phyloP scores from a whole-genome alignment of 2,888 invertebrate species.

The Archaeoteleia sp. region DNA sequence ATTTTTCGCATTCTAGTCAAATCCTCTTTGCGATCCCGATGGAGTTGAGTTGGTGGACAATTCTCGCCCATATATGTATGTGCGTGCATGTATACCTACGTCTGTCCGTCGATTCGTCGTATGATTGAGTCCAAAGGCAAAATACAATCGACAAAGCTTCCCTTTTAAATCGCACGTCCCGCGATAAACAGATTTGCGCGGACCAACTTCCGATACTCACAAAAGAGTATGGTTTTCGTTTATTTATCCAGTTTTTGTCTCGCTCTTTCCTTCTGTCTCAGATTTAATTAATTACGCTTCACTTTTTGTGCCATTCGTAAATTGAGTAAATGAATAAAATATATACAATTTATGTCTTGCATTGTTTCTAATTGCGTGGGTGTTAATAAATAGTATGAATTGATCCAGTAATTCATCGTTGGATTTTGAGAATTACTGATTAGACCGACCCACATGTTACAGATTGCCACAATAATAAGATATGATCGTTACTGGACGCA shows the following conservation, averaged over 20 bases:
- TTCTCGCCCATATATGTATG: slow-evolving; percentile 23
- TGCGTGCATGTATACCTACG: slow-evolving; percentile 14
- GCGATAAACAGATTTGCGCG: slow-evolving; percentile 52
- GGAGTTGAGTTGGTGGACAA: slow-evolving; percentile 45
- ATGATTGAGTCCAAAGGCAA: slow-evolving; percentile 54
- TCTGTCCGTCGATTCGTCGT: slow-evolving; percentile 50
- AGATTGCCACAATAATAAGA: too few relatives aligned
- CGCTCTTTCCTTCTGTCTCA: slow-evolving; percentile 28
- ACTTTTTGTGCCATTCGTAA: slow-evolving; percentile 3
- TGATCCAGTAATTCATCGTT: too few relatives aligned
- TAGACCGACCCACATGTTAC: too few relatives aligned
- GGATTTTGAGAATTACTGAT: too few relatives aligned
- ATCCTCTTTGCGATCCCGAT: slow-evolving; percentile 56
- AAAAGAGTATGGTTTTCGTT: slow-evolving; percentile 41
- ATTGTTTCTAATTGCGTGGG: too few relatives aligned
- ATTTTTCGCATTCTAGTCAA: slow-evolving; percentile 56
- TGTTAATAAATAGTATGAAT: too few relatives aligned
- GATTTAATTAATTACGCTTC: slow-evolving; percentile 36
- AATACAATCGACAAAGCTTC: slow-evolving; percentile 51
- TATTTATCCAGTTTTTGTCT: slow-evolving; percentile 34
- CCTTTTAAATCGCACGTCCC: slow-evolving; percentile 50
- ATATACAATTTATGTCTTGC: not conserved
- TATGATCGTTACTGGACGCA: too few relatives aligned
- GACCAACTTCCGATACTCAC: slow-evolving; percentile 36
- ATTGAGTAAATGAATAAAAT: not conserved